These are phyloP conservation scores for Bos taurus DNA, from an alignment of 2,113 vertebrate species.

Conservation along the genomic window ARS-UCD2.0 NC_037330.1:34976001-34976500, in stretches of 20 bases:
- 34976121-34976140: neutral
- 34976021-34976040: neutral
- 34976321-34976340: neutral
- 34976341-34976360: neutral
- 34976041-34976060: neutral
- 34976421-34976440: neutral
- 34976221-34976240: neutral
- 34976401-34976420: neutral
- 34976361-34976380: neutral
- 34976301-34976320: neutral
- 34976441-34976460: neutral
- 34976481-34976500: neutral
- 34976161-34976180: neutral
- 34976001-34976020: neutral
- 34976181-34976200: neutral
- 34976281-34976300: neutral
- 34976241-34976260: neutral
- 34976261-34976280: neutral
- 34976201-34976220: neutral
- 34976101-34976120: neutral
- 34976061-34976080: neutral
- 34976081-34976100: neutral
- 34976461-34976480: neutral
- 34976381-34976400: fast-evolving
- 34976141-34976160: neutral